A percentile compares a stretch with the other conserved stretches of the same genome.
These are phyloP conservation scores for Portunus trituberculatus DNA, from an alignment of 1,140 invertebrate genomes.

Conservation along the genomic window DNA sequence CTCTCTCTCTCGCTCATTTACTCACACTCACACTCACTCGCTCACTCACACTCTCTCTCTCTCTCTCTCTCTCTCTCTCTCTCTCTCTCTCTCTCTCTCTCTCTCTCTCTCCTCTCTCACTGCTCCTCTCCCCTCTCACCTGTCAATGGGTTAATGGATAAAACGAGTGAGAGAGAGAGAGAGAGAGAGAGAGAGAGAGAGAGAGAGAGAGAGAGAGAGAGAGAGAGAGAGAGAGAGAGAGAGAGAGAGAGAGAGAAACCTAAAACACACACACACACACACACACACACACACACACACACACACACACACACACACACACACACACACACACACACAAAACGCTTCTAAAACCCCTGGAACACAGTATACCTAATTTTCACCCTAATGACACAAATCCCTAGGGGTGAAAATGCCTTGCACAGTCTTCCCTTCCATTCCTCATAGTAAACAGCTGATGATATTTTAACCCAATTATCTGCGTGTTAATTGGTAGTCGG, in stretches of 20 bases:
- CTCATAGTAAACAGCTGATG: no score
- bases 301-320: no score
- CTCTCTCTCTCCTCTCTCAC: background rate
- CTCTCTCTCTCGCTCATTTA: no score
- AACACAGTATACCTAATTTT: no score
- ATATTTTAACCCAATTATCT: no score
- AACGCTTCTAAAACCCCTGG: no score
- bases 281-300: no score
- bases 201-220: background rate
- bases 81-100: slow-evolving; percentile 1
- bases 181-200: slow-evolving; percentile 32
- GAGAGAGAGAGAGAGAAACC: background rate
- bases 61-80: slow-evolving; percentile 29
- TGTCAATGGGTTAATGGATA: background rate
- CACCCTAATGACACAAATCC: no score
- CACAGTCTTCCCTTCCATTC: no score
- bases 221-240: background rate
- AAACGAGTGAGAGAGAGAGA: background rate
- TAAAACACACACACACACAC: background rate
- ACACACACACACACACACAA: no score
- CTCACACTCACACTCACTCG: background rate
- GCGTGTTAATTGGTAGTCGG: no score
- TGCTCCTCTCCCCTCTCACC: background rate
- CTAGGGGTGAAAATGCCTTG: no score
- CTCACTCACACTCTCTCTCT: slow-evolving; percentile 27